Base-by-base conservation (phyloP, 2,113 vertebrate genomes). In the Phalacrocorax carbo region DNA sequence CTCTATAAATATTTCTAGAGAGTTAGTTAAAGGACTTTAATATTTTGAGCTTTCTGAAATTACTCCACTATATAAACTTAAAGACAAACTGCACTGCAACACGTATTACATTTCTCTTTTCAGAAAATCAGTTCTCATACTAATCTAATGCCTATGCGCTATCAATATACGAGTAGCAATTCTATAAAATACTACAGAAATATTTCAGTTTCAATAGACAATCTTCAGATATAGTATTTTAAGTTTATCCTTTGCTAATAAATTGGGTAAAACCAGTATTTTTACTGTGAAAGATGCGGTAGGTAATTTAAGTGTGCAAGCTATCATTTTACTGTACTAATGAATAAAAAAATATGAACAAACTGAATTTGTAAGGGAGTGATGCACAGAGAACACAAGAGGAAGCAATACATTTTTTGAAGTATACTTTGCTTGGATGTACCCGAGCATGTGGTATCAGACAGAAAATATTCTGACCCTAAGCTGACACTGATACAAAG, bases 401-500 rank as follows among this genome's bases (percentile, higher is more conserved):
- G 17, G 42, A 69, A 86, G 46, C 76, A 73, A 70, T 32, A 29
- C 19, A 20, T 26, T 21, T n/a, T 19, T 18, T 36, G 15, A 73
- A 71, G 49, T 5, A 72, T 1, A 0, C 30, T 80, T 66, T 60
- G 65, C 52, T 51, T 55, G 66, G 48, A n/a, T 62, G 72, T 42
- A 60, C 36, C 15, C 0, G 1, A 4, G 13, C 1, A 2, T 1
- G 34, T 8, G 29, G 8, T 8, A 42, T 25, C 75, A 58, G 82
- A 91, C 29, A 57, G 58, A 77, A 36, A 40, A 62, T 7, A 26
- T 15, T 42, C 32, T 64, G 72, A 57, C 49, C 68, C 68, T 65
- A 38, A 61, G 61, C 34, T 81, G 94, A 64, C 77, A 60, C 79
- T 25, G 22, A 87, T 5, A 11, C 1, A 69, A 3, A 61, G 68